Conservation (phyloP, 1,140 invertebrate genomes). For the Drosophila erecta region DNA sequence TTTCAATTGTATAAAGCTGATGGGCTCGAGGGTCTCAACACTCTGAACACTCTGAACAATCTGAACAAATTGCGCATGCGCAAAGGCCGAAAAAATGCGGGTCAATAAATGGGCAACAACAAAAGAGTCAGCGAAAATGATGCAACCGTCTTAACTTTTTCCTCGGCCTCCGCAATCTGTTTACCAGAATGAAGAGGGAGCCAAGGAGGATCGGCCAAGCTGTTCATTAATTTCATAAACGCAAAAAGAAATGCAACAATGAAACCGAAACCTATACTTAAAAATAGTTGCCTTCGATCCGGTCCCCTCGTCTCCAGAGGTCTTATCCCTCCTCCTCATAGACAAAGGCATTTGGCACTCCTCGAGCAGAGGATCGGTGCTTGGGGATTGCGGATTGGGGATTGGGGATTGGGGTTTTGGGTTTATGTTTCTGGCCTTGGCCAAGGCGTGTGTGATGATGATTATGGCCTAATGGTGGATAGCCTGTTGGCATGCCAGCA, state of each 20-base stretch:
- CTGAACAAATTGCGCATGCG: constrained; percentile 54
- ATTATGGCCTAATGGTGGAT: constrained; percentile 81
- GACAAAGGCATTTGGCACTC: constrained; percentile 79
- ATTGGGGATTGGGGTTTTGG: neutral
- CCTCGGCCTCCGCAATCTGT: constrained; percentile 36
- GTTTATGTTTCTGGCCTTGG: constrained; percentile 52
- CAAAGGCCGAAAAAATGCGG: constrained; percentile 64
- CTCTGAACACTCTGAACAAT: neutral
- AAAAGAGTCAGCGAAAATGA: constrained; percentile 47
- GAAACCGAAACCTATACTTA: constrained; percentile 83
- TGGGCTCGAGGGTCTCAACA: constrained; percentile 56
- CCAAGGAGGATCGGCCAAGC: constrained; percentile 44
- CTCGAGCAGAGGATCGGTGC: constrained; percentile 31
- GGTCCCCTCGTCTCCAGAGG: constrained; percentile 7
- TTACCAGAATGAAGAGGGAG: constrained; percentile 32
- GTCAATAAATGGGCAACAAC: constrained; percentile 69
- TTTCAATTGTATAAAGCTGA: constrained; percentile 75
- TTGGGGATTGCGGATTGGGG: neutral
- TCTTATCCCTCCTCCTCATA: constrained; percentile 49
- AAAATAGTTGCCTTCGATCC: constrained; percentile 60
- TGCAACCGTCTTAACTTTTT: constrained; percentile 53
- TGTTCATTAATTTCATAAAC: constrained; percentile 83
- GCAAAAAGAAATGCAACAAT: constrained; percentile 81
- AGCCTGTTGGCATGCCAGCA: constrained; percentile 76
- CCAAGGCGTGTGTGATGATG: constrained; percentile 79